Evolutionary conservation across 2,113 vertebrate species (phyloP).

Genomic region (Istiophorus platypterus): DNA sequence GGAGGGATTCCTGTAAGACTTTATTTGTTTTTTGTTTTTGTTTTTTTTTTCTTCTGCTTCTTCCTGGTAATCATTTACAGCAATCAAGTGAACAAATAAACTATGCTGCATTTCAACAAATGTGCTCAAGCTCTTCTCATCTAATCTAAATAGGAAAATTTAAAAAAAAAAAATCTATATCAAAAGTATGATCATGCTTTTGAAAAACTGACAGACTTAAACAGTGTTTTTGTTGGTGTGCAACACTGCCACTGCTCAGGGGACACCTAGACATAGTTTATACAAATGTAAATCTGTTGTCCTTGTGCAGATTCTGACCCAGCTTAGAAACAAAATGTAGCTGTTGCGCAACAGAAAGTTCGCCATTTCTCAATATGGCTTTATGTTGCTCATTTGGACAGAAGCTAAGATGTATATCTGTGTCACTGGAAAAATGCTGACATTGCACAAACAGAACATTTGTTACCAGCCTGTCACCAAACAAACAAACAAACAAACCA

Average conservation of each 20-base stretch:
- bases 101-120: background rate
- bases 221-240: background rate
- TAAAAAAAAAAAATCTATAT: background rate
- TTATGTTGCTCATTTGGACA: constrained; percentile 7
- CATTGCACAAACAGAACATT: too few relatives aligned
- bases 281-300: too few relatives aligned
- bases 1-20: constrained; percentile 54
- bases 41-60: too few relatives aligned
- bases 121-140: background rate
- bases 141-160: background rate
- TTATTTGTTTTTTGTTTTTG: constrained; percentile 42
- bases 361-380: constrained; percentile 47
- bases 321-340: constrained; percentile 6
- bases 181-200: background rate
- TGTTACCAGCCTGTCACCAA: too few relatives aligned
- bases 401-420: background rate
- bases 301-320: background rate
- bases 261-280: background rate
- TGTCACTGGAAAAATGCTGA: too few relatives aligned
- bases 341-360: constrained; percentile 44
- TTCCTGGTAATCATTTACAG: constrained; percentile 63
- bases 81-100: constrained; percentile 70
- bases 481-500: too few relatives aligned
- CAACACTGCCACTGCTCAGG: background rate
- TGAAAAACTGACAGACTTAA: background rate